Base-by-base conservation (phyloP, 2,797 vertebrate genomes). In the Mus spretus region DNA sequence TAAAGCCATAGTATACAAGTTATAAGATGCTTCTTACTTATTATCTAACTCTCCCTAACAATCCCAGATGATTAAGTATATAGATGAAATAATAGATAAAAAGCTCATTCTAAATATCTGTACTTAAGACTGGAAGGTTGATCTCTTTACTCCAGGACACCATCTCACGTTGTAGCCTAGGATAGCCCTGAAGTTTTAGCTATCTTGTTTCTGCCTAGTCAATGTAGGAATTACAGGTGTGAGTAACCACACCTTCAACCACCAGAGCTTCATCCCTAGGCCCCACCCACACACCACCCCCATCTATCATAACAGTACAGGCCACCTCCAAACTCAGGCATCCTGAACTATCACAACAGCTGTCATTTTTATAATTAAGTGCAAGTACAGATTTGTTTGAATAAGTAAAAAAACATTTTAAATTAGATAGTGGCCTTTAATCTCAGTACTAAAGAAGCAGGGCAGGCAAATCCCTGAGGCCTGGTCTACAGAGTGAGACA, bases 21-120 rank as follows among this genome's bases (percentile, higher is more conserved):
- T 77, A 47, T 44, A 75, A 63, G 61, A 84, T 67, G 26, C 28
- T 44, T 85, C 81, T 47, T 81, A 37, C 53, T 81, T 61, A 80
- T 70, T 91, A 67, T 77, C 84, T 86, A 94, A 91, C 91, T 11
- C 37, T 93, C 91, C 14, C 37, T 93, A 94, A 94, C 34, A 79
- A 75, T 1, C 26, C 20, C 89, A 77, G 24, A 61, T 75, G 50
- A 83, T 0, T 70, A 95, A 85, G n/a, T 31, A 86, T 67, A 50
- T 50, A 50, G 50, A 50, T 50, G 50, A 50, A 47, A 77, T 93
- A 87, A 96, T 12, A 93, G 34, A 80, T 26, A 24, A 61, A 61
- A 74, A 93, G 82, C 34, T 28, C 17, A 37, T 44, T 93, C 24
- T 83, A 93, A 12, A 15, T 34, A 84, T 47, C n/a, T 86, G 74